These are phyloP conservation scores for Drosophila tropicalis DNA, from an alignment of 1,140 invertebrate species.

Conservation along the genomic window DNA sequence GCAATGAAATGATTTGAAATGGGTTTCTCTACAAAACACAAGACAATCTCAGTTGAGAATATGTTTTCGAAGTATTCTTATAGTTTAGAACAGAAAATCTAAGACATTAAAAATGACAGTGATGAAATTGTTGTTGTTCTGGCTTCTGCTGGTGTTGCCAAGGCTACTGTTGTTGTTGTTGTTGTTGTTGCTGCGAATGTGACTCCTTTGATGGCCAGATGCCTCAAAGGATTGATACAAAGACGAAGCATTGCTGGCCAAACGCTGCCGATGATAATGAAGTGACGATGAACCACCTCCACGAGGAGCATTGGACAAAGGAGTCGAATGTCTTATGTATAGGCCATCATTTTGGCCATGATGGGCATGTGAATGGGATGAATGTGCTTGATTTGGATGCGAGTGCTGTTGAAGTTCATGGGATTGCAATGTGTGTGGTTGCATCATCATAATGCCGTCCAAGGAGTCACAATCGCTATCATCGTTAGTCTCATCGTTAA, in stretches of 20 bases:
- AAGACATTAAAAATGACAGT: constrained; percentile 80
- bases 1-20: not conserved
- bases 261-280: constrained; percentile 34
- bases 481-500: constrained; percentile 1
- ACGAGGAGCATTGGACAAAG: constrained; percentile 23
- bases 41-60: constrained; percentile 47
- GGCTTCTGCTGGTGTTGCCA: constrained; percentile 39
- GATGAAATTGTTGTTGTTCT: constrained; percentile 69
- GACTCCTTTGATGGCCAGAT: constrained; percentile 17
- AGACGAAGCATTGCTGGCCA: constrained; percentile 45
- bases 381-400: constrained; percentile 35
- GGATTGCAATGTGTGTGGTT: constrained; percentile 49
- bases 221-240: constrained; percentile 64
- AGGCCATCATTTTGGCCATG: too few species aligned
- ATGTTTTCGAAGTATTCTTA: not conserved
- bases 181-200: constrained; percentile 28
- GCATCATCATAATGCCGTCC: constrained; percentile 37
- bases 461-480: constrained; percentile 60
- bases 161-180: constrained; percentile 36
- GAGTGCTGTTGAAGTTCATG: constrained; percentile 62
- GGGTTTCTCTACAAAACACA: constrained; percentile 45
- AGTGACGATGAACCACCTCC: constrained; percentile 25
- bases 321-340: constrained; percentile 64
- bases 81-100: constrained; percentile 75
- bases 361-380: constrained; percentile 46